A percentile compares a stretch with the other conserved stretches of the same genome.
phyloP scores from a whole-genome alignment of 2,113 vertebrate species.

The Synchiropus splendidus region DNA sequence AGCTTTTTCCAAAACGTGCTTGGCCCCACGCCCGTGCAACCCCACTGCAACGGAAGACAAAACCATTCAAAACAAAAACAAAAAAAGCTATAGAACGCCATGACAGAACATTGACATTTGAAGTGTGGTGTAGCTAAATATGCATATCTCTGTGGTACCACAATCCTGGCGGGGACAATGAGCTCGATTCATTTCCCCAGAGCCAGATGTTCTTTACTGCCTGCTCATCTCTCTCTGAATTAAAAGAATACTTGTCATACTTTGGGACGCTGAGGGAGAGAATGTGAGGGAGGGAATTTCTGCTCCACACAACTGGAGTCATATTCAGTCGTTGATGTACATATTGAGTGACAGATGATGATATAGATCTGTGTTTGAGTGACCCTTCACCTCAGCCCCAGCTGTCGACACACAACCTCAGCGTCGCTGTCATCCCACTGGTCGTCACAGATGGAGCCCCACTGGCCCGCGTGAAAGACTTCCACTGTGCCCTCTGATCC shows the following conservation, averaged over 20 bases:
- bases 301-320: no score
- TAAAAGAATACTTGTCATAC: slow-evolving; percentile 66
- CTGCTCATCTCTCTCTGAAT: slow-evolving; percentile 38
- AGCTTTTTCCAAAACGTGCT: slow-evolving; percentile 81
- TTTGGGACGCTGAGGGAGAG: slow-evolving; percentile 42
- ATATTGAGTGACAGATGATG: no score
- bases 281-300: background rate
- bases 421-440: slow-evolving; percentile 95
- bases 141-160: slow-evolving; percentile 37
- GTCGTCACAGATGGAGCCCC: slow-evolving; percentile 94
- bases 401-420: slow-evolving; percentile 92
- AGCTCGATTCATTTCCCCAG: slow-evolving; percentile 53
- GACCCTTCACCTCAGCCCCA: slow-evolving; percentile 80
- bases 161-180: slow-evolving; percentile 56
- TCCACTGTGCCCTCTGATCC: slow-evolving; percentile 82
- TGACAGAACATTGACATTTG: slow-evolving; percentile 5
- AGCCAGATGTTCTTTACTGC: slow-evolving; percentile 52
- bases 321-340: no score
- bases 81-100: no score
- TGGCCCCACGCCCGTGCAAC: slow-evolving; percentile 79
- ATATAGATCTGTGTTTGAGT: background rate
- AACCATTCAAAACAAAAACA: no score
- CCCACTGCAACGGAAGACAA: slow-evolving; percentile 68
- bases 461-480: slow-evolving; percentile 81
- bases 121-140: slow-evolving; percentile 32